Evolutionary conservation across 2,113 vertebrate species (phyloP).

Genomic region (Struthidea cinerea): DNA sequence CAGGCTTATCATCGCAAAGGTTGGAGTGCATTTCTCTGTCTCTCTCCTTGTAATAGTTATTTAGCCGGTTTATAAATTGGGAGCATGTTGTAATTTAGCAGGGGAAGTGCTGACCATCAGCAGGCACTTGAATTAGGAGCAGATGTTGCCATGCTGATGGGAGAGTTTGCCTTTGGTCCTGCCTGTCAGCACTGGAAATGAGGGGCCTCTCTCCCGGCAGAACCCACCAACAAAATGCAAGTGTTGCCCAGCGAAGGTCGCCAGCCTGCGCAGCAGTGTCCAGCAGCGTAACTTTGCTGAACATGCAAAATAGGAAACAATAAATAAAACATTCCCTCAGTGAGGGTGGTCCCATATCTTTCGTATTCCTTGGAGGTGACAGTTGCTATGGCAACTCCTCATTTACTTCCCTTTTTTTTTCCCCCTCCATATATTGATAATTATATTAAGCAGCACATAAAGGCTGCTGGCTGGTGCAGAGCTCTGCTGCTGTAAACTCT

Average conservation of each 20-base stretch:
- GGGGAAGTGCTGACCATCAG: conserved; percentile 41
- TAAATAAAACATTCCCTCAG: conserved; percentile 16
- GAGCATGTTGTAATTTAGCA: background rate
- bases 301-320: background rate
- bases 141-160: background rate
- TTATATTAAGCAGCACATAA: conserved; percentile 21
- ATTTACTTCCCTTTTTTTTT: background rate
- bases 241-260: background rate
- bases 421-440: background rate
- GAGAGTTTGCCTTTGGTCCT: background rate
- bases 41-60: background rate
- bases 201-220: background rate
- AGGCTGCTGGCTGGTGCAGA: background rate
- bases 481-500: background rate
- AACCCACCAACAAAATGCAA: background rate
- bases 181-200: background rate
- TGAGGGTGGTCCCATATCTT: background rate
- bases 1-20: background rate
- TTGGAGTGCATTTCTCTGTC: background rate
- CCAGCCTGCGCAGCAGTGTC: background rate
- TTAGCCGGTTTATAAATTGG: background rate
- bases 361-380: conserved; percentile 27
- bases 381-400: conserved; percentile 56
- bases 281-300: background rate
- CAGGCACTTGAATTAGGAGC: background rate